Evolutionary conservation across 2,113 vertebrate species (phyloP), one percentile per base, ranked within the genome.

Genomic region (Aldabrachelys gigantea): DNA sequence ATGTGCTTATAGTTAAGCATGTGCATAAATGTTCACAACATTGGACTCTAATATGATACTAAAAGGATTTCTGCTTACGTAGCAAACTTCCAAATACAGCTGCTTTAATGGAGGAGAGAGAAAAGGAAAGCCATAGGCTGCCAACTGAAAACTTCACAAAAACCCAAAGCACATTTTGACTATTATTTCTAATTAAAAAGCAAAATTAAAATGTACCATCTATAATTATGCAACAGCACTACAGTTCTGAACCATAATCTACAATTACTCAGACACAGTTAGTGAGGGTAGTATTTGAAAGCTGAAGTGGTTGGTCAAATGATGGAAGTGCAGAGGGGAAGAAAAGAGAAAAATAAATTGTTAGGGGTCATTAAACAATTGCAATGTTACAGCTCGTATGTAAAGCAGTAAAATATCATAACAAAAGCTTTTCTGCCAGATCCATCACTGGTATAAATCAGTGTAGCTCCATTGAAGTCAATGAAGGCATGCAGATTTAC

Each of bases 381-480:
- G 27, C 41, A 92, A 52, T 14, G 89, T 53, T 8, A 1, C n/a
- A 86, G 38, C 49, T 89, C 92, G 78, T 50, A 24, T 19, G 89
- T 97, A 93, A 84, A 52, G 53, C 82, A 93, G 75, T 93, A 97
- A 95, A 97, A 94, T 38, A 84, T 3, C 88, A 75, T 41, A 76
- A 65, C 53, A 94, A 87, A 82, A 59, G 78, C 19, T 96, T 94
- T 82, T 57, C 44, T 95, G 87, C 89, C 72, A 91, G 80, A 75
- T 85, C 72, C 75, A 22, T n/a, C 65, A 38, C 65, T 91, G 54
- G 53, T 56, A 75, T 88, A 93, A 92, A 95, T 95, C 89, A 96
- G 81, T 50, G 41, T 35, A 54, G 47, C 17, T 91, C 57, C 80
- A 57, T 38, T 88, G 89, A 91, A 69, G 13, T 69, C 94, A 95